phyloP scores from a whole-genome alignment of 2,113 vertebrate genomes.

The Centropus unirufus region DNA sequence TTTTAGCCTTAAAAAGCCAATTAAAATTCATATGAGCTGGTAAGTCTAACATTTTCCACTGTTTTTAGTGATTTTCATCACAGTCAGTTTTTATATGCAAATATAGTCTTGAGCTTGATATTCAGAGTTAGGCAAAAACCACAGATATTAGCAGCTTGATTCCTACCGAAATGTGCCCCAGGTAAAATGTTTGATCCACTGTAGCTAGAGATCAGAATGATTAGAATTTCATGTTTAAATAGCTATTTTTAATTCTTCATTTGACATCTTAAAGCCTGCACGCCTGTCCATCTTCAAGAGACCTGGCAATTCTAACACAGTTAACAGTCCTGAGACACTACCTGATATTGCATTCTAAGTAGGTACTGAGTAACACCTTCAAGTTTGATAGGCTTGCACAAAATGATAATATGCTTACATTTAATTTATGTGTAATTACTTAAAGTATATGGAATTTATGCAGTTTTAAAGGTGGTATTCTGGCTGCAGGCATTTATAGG shows the following conservation, averaged over 20 bases:
- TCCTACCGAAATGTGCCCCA: slow-evolving; percentile 37
- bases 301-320: background rate
- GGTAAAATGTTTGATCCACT: slow-evolving; percentile 52
- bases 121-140: slow-evolving; percentile 9
- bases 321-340: background rate
- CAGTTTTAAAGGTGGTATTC: background rate
- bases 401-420: background rate
- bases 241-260: slow-evolving; percentile 29
- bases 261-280: slow-evolving; percentile 41
- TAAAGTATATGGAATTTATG: background rate
- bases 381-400: background rate
- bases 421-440: background rate
- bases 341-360: background rate
- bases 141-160: slow-evolving; percentile 9
- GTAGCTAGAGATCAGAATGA: slow-evolving; percentile 36
- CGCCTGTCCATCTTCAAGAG: background rate
- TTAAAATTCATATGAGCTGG: slow-evolving; percentile 54
- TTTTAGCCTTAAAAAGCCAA: slow-evolving; percentile 51
- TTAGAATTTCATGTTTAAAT: slow-evolving; percentile 48
- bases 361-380: slow-evolving; percentile 15
- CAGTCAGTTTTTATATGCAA: slow-evolving; percentile 33
- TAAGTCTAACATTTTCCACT: slow-evolving; percentile 5
- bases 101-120: slow-evolving; percentile 37
- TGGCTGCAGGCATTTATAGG: background rate
- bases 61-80: slow-evolving; percentile 37